Evolutionary conservation across 1,140 invertebrate species (phyloP), one percentile per base, ranked within the genome.

Genomic region (Antheraea mylitta): DNA sequence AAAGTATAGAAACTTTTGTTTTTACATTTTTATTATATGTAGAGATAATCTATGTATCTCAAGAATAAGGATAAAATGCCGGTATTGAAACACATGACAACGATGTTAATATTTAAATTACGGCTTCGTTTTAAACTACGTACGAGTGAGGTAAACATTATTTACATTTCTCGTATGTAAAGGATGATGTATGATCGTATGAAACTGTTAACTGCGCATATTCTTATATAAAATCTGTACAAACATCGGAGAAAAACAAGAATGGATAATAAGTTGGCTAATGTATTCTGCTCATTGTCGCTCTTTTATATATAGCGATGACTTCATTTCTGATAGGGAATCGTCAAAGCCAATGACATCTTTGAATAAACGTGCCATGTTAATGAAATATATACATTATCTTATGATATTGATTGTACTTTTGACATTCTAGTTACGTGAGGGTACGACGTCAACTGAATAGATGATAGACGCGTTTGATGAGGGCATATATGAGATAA

Each of bases 181-280:
- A 18, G 36, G 37, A 64, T 37, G 10, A 37, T 11, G 36, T 18
- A 22, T 53, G 60, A 4, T 2, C 30, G 36, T 18, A 22, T 53
- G 60, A 4, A 19, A 7, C n/a, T 48, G 37, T 18, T 18, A 71
- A 72, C 85, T 89, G 86, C 87, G 89, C 82, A 89, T 81, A 83
- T 82, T 13, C 10, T 1, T 53, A 82, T 70, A 68, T 61, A 72
- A 86, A 88, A 85, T 83, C 83, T 90, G 85, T 85, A 81, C 78
- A 90, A 91, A 89, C 77, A 88, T 80, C 70, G 72, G 72, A 77
- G 76, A 84, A 83, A 80, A 84, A 86, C 78, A 84, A 78, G 79
- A 83, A 82, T 82, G 80, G 85, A 80, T 75, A 79, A 80, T 81
- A 75, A 74, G 69, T 70, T 64, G 71, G 71, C 68, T 82, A 78